Percentiles rank a stretch among this genome's conserved stretches.
Evolutionary conservation across 2,113 vertebrate species (phyloP).

Genomic region (Phoenicopterus ruber): DNA sequence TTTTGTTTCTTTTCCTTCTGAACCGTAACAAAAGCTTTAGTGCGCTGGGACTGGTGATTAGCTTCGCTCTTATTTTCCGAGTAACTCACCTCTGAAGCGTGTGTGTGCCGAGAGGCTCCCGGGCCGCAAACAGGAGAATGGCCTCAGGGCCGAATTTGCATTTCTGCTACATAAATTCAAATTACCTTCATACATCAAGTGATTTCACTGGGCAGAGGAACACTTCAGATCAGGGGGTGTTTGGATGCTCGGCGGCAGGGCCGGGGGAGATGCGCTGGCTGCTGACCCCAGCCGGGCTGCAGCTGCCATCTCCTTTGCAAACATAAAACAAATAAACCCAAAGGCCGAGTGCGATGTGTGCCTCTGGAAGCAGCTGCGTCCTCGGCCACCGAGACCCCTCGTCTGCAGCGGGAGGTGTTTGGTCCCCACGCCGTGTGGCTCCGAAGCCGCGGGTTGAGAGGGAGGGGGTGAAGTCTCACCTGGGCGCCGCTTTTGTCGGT

Average conservation of each 20-base stretch:
- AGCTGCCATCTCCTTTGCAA: background rate
- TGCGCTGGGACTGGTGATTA: background rate
- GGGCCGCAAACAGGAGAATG: background rate
- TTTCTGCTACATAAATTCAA: constrained; percentile 35
- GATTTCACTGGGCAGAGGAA: background rate
- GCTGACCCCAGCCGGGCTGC: background rate
- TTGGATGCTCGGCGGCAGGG: background rate
- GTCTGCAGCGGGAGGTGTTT: background rate
- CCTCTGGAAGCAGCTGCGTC: background rate
- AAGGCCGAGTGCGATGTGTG: fast-evolving
- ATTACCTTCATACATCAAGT: background rate
- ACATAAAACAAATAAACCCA: background rate
- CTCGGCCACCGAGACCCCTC: background rate
- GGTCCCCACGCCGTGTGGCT: background rate
- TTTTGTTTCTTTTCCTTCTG: background rate
- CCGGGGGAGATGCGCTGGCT: fast-evolving
- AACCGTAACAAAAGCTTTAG: background rate
- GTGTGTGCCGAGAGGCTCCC: background rate
- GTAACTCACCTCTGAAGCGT: background rate
- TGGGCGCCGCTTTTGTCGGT: fast-evolving
- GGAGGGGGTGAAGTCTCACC: background rate
- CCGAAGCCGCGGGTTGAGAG: background rate
- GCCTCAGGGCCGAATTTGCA: constrained; percentile 20
- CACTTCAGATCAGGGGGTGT: background rate
- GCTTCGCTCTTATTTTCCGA: background rate